phyloP scores from a whole-genome alignment of 2,113 vertebrate genomes.

The Amblyopsis rosae region DNA sequence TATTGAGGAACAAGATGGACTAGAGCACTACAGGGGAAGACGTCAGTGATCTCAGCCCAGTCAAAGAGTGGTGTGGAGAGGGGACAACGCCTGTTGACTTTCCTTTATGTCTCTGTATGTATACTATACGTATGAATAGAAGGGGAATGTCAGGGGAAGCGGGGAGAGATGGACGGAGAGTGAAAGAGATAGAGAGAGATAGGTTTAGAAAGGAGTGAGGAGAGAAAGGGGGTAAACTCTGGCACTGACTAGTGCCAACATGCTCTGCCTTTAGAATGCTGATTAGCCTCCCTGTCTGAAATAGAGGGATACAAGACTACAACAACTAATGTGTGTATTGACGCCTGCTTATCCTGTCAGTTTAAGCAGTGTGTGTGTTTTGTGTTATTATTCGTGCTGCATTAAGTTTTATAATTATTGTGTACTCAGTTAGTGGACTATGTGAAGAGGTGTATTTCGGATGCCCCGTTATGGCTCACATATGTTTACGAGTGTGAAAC shows the following conservation, averaged over 20 bases:
- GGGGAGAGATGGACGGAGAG: neutral
- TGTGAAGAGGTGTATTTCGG: neutral
- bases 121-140: neutral
- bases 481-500: no score
- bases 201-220: neutral
- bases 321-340: constrained; percentile 37
- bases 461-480: neutral
- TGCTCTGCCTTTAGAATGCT: constrained; percentile 58
- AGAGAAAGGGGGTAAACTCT: constrained; percentile 45
- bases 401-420: neutral
- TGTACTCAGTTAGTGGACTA: neutral
- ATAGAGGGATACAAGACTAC: constrained; percentile 35
- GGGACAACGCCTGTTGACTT: constrained; percentile 45
- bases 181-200: neutral
- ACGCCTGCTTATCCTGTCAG: neutral
- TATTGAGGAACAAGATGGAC: constrained; percentile 10
- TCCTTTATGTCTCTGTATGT: constrained; percentile 46
- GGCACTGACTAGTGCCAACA: constrained; percentile 56
- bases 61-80: constrained; percentile 44
- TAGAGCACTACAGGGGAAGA: constrained; percentile 13
- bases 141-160: neutral
- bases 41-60: constrained; percentile 36
- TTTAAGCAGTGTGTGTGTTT: neutral
- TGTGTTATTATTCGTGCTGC: neutral
- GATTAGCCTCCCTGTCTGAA: constrained; percentile 52